Base-by-base conservation (phyloP, 2,797 vertebrate species). In the Tenualosa thibaudeaui region DNA sequence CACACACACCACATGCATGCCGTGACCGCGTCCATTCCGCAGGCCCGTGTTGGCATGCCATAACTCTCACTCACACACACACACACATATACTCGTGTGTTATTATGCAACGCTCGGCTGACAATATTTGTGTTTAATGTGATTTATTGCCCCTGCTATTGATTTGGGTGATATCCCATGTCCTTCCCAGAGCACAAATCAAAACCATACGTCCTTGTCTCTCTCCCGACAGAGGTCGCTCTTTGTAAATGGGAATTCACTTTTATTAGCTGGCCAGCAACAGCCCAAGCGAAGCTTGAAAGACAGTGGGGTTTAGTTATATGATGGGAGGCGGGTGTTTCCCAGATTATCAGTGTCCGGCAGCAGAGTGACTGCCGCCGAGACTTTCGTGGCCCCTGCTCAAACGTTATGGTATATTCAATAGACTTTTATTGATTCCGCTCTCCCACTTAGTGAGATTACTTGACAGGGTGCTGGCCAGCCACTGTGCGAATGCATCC, bases 111-210 rank as follows among this genome's bases (percentile, higher is more conserved):
- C 88, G 82, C 86, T 83, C 84, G 58, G 83, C 84, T 87, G 91
- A 91, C 92, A 90, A 91, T 89, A 88, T 65, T 89, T 84, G 83
- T 86, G 83, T 12, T 82, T 86, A 86, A 89, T 88, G 83, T 93
- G 91, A 94, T 94, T 94, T 89, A 93, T 92, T 85, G 88, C 81
- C 84, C 86, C 86, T 83, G 88, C 86, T 86, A 87, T 88, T 89
- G 87, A 90, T 91, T 91, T 88, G 85, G 84, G 83, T 92, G 85
- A 90, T 93, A 92, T 93, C 93, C 91, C 91, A 91, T 89, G 87
- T 88, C 91, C 90, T 93, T 89, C 88, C 87, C 17, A 17, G 85
- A 85, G 86, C 50, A 75, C 85, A 88, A 91, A 91, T 92, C 88
- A 91, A 86, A 87, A 68, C 40, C 83, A 85, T 89, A 87, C 86